Base-by-base conservation (phyloP, 2,797 vertebrate species). In the Galagoides demidoff region DNA sequence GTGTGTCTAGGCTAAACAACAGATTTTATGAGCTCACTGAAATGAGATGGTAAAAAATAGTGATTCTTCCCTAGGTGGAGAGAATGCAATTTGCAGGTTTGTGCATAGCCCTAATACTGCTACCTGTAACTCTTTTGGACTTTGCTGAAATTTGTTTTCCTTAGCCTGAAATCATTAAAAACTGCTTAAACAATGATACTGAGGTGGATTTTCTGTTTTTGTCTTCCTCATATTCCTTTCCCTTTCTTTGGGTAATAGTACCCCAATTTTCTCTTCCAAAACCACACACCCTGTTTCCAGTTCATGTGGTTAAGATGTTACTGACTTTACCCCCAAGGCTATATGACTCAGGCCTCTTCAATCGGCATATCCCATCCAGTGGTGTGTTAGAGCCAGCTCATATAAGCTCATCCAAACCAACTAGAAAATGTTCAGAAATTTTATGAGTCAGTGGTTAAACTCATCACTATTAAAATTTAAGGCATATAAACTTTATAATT, bases 101-200 rank as follows among this genome's bases (percentile, higher is more conserved):
- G 7, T 7, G 9, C 0, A 1, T 12, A 86, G 27, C 27, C 22
- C 57, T 11, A 52, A 39, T 59, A 81, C 12, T 57, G 37, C 25
- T 82, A 55, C 55, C 34, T 78, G 11, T 19, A 82, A 68, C 5
- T 45, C 16, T 45, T 96, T 89, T 55, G 7, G 87, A 94, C 13
- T 79, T 76, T 31, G n/a, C 17, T 66, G 81, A 70, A 86, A 34
- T 1, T 7, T 68, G 78, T 82, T 86, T 52, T 61, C 27, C 43
- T 93, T 43, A 66, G 49, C 55, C 70, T 91, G 27, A 91, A 90
- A 81, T 87, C 76, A 96, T 89, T 96, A 92, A 95, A 92, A 61
- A 85, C 73, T 64, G 12, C 87, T 84, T 78, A 81, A 89, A 78
- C 52, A 66, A 68, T 34, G 27, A 68, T 23, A 74, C 19, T n/a